A percentile compares a stretch with the other conserved stretches of the same genome.
phyloP scores from a whole-genome alignment of 2,888 invertebrate genomes.

The Chalcis sispes region DNA sequence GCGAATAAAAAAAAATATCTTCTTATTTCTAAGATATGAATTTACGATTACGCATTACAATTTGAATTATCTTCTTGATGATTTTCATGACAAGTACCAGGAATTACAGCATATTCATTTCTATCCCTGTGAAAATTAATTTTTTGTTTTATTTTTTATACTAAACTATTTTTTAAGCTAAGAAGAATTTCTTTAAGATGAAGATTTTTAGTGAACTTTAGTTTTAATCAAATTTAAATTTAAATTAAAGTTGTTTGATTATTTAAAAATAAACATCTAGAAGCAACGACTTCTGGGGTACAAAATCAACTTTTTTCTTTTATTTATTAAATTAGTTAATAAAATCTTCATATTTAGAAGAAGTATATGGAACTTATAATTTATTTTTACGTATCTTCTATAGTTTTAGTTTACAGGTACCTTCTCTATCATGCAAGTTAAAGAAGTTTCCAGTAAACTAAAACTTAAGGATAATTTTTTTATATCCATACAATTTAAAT shows the following conservation, averaged over 20 bases:
- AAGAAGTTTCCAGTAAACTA: conserved; percentile 60
- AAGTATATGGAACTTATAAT: no score
- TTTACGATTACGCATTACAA: conserved; percentile 42
- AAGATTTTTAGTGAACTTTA: no score
- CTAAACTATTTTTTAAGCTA: conserved; percentile 17
- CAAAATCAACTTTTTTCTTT: no score
- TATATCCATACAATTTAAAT: background rate
- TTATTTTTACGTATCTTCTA: no score
- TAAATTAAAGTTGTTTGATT: no score
- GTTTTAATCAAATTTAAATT: no score
- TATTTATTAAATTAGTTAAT: no score
- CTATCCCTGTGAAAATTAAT: conserved; percentile 71
- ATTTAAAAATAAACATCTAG: no score
- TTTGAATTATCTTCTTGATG: conserved; percentile 61
- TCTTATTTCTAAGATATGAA: conserved; percentile 37
- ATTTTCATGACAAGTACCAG: conserved; percentile 66
- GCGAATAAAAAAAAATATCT: background rate
- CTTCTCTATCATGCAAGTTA: conserved; percentile 64
- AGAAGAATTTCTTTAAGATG: no score
- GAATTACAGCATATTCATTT: conserved; percentile 68
- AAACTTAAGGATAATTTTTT: conserved; percentile 18
- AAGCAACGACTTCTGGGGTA: no score
- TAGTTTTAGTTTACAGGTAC: conserved; percentile 54
- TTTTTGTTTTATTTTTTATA: conserved; percentile 31
- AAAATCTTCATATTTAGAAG: no score